Evolutionary conservation across 2,888 invertebrate genomes (phyloP).

Genomic region (Acanthoscelides obtectus): DNA sequence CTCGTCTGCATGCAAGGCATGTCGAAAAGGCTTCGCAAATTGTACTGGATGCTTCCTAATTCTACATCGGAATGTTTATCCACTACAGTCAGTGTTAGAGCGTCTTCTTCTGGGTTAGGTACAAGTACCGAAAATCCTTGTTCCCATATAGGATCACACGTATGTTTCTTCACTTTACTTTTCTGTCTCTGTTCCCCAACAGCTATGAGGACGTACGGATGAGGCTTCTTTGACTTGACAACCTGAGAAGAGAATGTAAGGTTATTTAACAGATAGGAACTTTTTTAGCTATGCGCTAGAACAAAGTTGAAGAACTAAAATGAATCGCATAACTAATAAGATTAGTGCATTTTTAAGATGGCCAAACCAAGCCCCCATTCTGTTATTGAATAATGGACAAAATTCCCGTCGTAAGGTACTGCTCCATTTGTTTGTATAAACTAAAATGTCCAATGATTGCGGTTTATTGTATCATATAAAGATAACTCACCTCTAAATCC

Average conservation of each 20-base stretch:
- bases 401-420: no score
- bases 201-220: slow-evolving; percentile 72
- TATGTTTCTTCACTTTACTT: slow-evolving; percentile 67
- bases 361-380: no score
- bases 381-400: no score
- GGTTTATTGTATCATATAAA: not conserved
- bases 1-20: slow-evolving; percentile 65
- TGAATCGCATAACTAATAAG: no score
- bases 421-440: no score
- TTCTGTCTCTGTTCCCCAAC: slow-evolving; percentile 70
- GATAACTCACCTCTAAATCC: slow-evolving; percentile 71
- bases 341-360: no score
- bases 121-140: slow-evolving; percentile 89
- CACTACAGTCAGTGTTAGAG: slow-evolving; percentile 72
- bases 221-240: slow-evolving; percentile 66
- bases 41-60: slow-evolving; percentile 66
- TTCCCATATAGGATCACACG: slow-evolving; percentile 87
- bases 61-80: slow-evolving; percentile 72
- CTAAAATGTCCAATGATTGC: no score
- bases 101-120: slow-evolving; percentile 81
- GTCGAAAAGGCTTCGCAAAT: slow-evolving; percentile 61
- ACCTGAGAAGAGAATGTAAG: slow-evolving; percentile 45
- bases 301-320: no score
- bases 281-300: no score
- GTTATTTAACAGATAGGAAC: not conserved